phyloP scores from a whole-genome alignment of 2,797 vertebrate genomes.

The Podargus strigoides region DNA sequence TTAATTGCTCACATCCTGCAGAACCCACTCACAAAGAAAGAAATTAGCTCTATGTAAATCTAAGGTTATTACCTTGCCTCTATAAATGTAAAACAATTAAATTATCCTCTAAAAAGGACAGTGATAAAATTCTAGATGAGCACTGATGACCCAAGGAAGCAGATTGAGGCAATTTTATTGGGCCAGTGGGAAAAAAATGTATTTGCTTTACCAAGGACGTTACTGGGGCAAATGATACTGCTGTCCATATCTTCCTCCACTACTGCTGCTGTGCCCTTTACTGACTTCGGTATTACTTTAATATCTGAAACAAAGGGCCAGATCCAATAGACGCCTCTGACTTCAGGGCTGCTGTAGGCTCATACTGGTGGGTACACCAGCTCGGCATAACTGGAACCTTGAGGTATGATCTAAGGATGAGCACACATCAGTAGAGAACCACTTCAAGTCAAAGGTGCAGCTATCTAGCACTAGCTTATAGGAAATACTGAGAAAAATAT shows the following conservation, averaged over 20 bases:
- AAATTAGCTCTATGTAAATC: conserved; percentile 56
- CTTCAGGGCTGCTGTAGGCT: background rate
- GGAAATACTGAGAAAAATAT: background rate
- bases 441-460: background rate
- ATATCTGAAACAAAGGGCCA: background rate
- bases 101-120: conserved; percentile 54
- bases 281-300: background rate
- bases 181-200: background rate
- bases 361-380: background rate
- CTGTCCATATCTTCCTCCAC: background rate
- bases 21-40: conserved; percentile 47
- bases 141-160: background rate
- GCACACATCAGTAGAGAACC: background rate
- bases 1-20: conserved; percentile 50
- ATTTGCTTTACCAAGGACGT: background rate
- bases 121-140: conserved; percentile 53
- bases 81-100: conserved; percentile 34
- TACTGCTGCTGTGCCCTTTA: background rate
- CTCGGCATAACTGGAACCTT: background rate
- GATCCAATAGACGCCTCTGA: background rate
- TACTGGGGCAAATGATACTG: background rate
- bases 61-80: conserved; percentile 45
- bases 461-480: background rate
- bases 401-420: background rate
- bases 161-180: conserved; percentile 9